Conservation (phyloP, 1,140 invertebrate species). For the Cydia pomonella region DNA sequence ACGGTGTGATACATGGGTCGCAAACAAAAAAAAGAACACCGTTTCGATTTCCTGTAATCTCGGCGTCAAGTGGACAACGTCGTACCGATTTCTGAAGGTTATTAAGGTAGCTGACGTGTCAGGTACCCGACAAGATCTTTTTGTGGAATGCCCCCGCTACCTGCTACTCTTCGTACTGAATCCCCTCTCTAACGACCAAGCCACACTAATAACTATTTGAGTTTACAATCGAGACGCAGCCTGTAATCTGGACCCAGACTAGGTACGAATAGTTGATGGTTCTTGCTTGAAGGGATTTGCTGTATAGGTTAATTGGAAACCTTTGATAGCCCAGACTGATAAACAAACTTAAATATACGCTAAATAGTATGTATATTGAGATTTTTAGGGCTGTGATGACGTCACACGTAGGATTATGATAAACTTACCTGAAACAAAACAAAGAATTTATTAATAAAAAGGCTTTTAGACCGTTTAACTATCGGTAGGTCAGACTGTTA, state of each 20-base stretch:
- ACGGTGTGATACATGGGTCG: too few species aligned
- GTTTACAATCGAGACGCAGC: slow-evolving; percentile 42
- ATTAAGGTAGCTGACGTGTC: too few species aligned
- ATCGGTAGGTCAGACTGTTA: too few species aligned
- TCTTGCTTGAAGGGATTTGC: background rate
- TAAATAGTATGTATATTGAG: background rate
- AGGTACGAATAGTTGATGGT: slow-evolving; percentile 19
- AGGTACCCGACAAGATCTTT: too few species aligned
- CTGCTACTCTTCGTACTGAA: background rate
- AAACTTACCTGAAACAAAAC: background rate
- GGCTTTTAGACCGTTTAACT: background rate
- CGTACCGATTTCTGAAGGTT: background rate
- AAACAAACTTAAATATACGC: background rate
- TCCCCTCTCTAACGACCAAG: background rate
- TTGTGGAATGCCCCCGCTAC: too few species aligned
- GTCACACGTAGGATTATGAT: background rate
- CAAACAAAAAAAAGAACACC: too few species aligned
- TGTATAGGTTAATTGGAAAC: slow-evolving; percentile 25
- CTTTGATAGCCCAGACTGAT: slow-evolving; percentile 10
- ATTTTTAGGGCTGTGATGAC: background rate
- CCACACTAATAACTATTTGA: slow-evolving; percentile 51
- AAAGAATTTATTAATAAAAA: background rate
- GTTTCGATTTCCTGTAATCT: too few species aligned
- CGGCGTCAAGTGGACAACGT: too few species aligned
- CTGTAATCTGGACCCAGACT: slow-evolving; percentile 38